Evolutionary conservation across 2,888 invertebrate genomes (phyloP).

Genomic region (Platycnemis pennipes): DNA sequence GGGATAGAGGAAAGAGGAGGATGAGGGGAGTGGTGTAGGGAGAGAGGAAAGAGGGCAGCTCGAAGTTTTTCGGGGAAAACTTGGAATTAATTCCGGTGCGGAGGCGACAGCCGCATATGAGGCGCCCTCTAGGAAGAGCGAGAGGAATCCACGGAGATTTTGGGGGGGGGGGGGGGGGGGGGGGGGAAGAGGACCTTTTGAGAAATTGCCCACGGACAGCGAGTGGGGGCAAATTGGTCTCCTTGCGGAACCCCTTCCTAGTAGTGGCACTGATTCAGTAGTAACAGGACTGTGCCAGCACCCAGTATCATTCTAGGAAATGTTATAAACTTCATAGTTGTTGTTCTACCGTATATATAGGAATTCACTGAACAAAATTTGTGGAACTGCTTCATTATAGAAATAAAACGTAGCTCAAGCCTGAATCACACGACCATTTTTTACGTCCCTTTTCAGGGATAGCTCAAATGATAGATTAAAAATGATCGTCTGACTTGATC

Average conservation of each 20-base stretch:
- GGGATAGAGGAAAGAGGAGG: background rate
- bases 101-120: slow-evolving; percentile 23
- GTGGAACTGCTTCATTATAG: too few relatives aligned
- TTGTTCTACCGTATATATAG: too few relatives aligned
- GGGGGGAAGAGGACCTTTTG: background rate
- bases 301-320: too few relatives aligned
- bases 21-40: background rate
- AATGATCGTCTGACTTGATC: too few relatives aligned
- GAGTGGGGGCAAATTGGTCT: background rate
- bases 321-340: too few relatives aligned
- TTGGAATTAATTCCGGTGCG: background rate
- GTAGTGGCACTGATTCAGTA: background rate
- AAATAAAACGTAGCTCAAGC: too few relatives aligned
- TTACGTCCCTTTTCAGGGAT: too few relatives aligned
- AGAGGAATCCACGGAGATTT: background rate
- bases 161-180: background rate
- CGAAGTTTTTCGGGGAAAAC: slow-evolving; percentile 1
- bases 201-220: background rate
- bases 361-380: too few relatives aligned
- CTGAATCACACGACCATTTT: too few relatives aligned
- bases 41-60: background rate
- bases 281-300: background rate
- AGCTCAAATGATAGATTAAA: too few relatives aligned
- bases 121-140: background rate
- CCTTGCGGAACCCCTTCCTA: background rate